Evolutionary conservation across 2,113 vertebrate genomes (phyloP).

Genomic region (Microcebus murinus): DNA sequence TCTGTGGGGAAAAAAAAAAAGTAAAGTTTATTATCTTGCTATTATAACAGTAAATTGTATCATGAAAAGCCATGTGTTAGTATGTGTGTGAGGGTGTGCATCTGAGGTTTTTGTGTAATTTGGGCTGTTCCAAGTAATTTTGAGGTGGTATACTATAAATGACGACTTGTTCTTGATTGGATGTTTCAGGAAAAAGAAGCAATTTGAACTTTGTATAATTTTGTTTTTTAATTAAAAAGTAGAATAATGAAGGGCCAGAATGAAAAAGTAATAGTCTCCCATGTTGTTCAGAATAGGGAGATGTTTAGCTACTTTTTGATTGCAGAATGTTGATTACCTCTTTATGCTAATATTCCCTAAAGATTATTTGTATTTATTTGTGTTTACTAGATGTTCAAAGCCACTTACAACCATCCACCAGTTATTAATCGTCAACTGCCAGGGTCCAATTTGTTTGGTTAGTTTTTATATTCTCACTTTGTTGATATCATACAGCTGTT

Average conservation of each 20-base stretch:
- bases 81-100: too few species aligned
- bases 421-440: not conserved
- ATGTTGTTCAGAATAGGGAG: not conserved
- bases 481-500: not conserved
- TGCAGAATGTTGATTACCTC: not conserved
- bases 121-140: not conserved
- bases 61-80: not conserved
- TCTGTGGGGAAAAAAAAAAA: too few species aligned
- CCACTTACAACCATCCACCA: not conserved
- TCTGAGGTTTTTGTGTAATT: not conserved
- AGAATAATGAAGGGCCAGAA: not conserved
- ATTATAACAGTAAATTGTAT: not conserved
- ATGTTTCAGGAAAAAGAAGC: not conserved
- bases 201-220: not conserved
- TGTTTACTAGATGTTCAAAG: not conserved
- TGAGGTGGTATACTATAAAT: not conserved
- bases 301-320: not conserved
- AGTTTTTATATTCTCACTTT: not conserved
- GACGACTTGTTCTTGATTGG: not conserved
- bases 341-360: not conserved
- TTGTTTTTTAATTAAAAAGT: not conserved
- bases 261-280: not conserved
- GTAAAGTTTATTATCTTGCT: not conserved
- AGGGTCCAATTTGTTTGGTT: not conserved
- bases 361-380: not conserved